phyloP scores from a whole-genome alignment of 2,113 vertebrate species.

The Syngnathus floridae region DNA sequence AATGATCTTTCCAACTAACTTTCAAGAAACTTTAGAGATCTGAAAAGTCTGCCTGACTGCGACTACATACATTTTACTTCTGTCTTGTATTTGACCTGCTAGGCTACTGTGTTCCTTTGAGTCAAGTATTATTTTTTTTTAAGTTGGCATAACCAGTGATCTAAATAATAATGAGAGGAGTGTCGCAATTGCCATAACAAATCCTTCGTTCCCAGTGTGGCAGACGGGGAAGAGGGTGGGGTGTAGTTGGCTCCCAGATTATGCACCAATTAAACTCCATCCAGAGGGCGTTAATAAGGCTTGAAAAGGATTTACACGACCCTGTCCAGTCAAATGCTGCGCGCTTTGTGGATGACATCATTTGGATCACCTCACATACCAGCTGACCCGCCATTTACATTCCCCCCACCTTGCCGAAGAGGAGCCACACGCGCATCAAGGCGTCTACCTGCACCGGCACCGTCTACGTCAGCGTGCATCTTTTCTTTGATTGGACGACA shows the following conservation, averaged over 20 bases:
- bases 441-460: constrained; percentile 48
- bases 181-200: background rate
- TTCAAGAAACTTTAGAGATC: background rate
- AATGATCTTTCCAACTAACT: too few species aligned
- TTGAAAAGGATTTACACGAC: constrained; percentile 54
- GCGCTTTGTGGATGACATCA: constrained; percentile 68
- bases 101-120: background rate
- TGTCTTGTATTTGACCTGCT: background rate
- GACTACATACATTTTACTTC: background rate
- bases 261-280: constrained; percentile 51
- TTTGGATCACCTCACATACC: constrained; percentile 59
- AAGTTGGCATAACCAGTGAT: background rate
- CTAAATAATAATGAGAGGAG: background rate
- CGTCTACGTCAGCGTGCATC: constrained; percentile 17
- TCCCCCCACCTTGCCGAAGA: background rate
- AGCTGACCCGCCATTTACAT: constrained; percentile 23
- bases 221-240: constrained; percentile 34
- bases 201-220: constrained; percentile 12
- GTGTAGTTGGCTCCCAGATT: constrained; percentile 46
- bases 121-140: background rate
- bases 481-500: constrained; percentile 45
- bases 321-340: constrained; percentile 62
- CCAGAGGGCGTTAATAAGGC: constrained; percentile 58
- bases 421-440: constrained; percentile 19
- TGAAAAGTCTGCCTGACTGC: background rate